These are phyloP conservation scores for Abrostola triplasia DNA, from an alignment of 2,888 invertebrate species.

Conservation along the genomic window DNA sequence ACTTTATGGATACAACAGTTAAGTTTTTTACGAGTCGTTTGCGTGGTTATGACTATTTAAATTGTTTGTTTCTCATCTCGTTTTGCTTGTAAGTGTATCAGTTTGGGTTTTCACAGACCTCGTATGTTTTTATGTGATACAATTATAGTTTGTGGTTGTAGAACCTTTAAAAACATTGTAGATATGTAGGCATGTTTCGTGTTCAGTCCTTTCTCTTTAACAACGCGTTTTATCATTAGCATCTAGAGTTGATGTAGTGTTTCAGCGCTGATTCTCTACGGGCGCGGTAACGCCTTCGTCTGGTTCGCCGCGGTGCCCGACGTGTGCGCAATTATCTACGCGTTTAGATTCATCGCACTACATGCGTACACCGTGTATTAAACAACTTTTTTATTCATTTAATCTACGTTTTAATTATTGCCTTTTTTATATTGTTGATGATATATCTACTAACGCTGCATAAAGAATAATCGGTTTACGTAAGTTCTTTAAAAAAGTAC, in stretches of 20 bases:
- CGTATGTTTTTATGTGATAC: no score
- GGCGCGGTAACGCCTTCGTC: constrained; percentile 60
- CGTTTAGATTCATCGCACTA: constrained; percentile 58
- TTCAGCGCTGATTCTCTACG: constrained; percentile 66
- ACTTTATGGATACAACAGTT: constrained; percentile 44
- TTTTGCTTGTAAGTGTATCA: constrained; percentile 23
- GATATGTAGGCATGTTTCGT: constrained; percentile 3
- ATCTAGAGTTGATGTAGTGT: constrained; percentile 59
- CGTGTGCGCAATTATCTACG: constrained; percentile 69
- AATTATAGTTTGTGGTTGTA: no score
- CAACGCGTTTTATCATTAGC: constrained; percentile 60
- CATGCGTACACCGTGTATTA: constrained; percentile 28
- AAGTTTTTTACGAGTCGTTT: constrained; percentile 44
- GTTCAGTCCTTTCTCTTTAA: constrained; percentile 43
- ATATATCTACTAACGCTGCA: background rate
- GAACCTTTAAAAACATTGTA: background rate
- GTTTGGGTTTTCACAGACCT: constrained; percentile 12
- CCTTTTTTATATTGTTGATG: constrained; percentile 5
- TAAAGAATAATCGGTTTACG: background rate
- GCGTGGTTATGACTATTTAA: constrained; percentile 20
- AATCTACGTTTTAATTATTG: constrained; percentile 31
- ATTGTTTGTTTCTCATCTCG: constrained; percentile 26
- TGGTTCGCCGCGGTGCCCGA: constrained; percentile 50
- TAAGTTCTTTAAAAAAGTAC: background rate
- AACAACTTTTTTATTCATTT: constrained; percentile 25